These are phyloP conservation scores for Corythornis madagascariensis DNA, from an alignment of 2,113 vertebrate genomes.

Conservation along the genomic window DNA sequence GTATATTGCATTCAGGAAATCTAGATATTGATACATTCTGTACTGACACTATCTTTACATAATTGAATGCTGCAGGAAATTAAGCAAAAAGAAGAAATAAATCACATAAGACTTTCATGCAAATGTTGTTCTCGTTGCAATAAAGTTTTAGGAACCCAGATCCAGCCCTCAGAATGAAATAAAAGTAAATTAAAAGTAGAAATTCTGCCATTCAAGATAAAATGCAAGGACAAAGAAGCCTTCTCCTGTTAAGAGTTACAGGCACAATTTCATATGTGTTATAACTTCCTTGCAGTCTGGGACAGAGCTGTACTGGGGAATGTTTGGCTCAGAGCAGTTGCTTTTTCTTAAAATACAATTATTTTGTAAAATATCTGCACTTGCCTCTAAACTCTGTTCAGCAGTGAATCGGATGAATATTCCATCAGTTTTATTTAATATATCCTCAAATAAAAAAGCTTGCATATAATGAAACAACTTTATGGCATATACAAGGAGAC, in stretches of 20 bases:
- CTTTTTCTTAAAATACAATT: neutral
- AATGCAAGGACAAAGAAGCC: neutral
- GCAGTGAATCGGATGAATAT: neutral
- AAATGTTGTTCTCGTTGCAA: neutral
- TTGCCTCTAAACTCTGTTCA: neutral
- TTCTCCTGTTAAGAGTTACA: neutral
- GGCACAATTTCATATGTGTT: neutral
- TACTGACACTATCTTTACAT: neutral
- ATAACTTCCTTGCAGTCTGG: neutral
- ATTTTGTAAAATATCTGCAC: neutral
- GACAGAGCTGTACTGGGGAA: neutral
- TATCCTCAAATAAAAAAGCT: neutral
- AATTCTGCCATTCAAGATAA: neutral
- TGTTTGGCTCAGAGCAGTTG: neutral
- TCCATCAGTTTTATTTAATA: neutral
- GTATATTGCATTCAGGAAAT: neutral
- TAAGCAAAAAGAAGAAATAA: neutral
- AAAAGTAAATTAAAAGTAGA: neutral
- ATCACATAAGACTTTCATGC: neutral
- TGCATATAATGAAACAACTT: neutral
- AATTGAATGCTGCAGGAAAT: neutral
- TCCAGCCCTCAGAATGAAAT: neutral
- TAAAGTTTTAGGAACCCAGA: neutral
- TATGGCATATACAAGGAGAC: neutral
- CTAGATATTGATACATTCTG: neutral